Base-by-base conservation (phyloP, 2,797 vertebrate species). In the Acanthopagrus latus region DNA sequence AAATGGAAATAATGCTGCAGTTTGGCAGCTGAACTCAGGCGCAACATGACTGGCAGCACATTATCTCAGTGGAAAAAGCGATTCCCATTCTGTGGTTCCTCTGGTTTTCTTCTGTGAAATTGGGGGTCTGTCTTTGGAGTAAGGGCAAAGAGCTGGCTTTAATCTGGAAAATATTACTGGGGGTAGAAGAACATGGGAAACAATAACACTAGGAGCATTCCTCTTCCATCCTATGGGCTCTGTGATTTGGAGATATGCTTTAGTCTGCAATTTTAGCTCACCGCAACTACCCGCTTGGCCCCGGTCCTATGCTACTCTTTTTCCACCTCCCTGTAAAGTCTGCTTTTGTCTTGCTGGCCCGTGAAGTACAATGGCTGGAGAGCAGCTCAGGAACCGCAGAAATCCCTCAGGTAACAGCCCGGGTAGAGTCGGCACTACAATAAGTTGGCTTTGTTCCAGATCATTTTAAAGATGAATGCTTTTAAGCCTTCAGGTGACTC, bases 171-270 rank as follows among this genome's bases (percentile, higher is more conserved):
- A 92, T 92, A 94, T 95, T 92, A 94, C 89, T 52, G 57, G 23
- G 85, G 91, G 89, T 93, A 90, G 90, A 88, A 91, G 92, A 95
- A 96, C 95, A 96, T 95, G 94, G 93, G 94, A 95, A 95, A 95
- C 91, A 95, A 95, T 91, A 95, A 95, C 93, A 95, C 81, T 57
- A 77, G 62, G 78, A 91, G 90, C 91, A 92, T 88, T 92, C 90
- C 79, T 86, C 91, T 91, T 90, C 88, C 88, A 91, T 91, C 88
- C 84, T 91, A 68, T 78, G 89, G 86, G 85, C 83, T 77, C 59
- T 65, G 52, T 85, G 88, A 93, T 91, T 88, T 80, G 38, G 55
- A 90, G 79, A 94, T 91, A 88, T 92, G 91, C 90, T 92, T 82
- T 58, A 82, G 91, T 90, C 88, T 86, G 90, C 92, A 91, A 74